Evolutionary conservation across 2,888 invertebrate species (phyloP), one percentile per base, ranked within the genome.

Genomic region (Drosophila picticornis): DNA sequence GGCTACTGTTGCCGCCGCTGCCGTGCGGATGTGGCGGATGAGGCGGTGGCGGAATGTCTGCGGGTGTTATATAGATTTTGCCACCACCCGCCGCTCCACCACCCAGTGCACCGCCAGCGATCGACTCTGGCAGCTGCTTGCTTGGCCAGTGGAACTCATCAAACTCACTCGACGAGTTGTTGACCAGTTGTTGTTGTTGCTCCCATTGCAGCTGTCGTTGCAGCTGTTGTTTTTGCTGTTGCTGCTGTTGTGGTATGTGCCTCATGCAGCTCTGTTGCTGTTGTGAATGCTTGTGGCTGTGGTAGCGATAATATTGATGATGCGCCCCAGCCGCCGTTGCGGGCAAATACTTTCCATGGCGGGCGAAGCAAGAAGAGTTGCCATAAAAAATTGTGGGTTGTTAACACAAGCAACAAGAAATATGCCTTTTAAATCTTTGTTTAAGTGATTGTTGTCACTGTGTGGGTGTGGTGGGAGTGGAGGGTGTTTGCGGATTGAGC

Each of bases 41-140:
- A 2, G 92, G 92, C 5, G 91, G 91, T 36, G 92, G 90, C 57
- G 91, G 91, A 78, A 92, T 92, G 53, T 92, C 91, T 57, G 90
- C 90, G 55, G 91, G 92, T 77, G 91, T 91, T 80, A 91, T 90
- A 82, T 89, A 92, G 62, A 91, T 89, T 83, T 91, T 91, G 29
- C 81, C 82, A 43, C 80, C 79, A 34, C 82, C 77, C 34, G 6
- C n/a, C 13, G 5, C 36, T 40, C 57, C 58, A 22, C 67, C 63
- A 43, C 46, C 48, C 2, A 46, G 38, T 7, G 58, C 58, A 16
- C 40, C 32, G 34, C 40, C 57, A 38, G 36, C 16, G 51, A 53
- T 61, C 55, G 67, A 75, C 57, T 77, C 79, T 13, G 59, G 75
- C 46, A 70, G 68, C 60, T 85, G 85, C 71, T 87, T 81, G 85